Base-by-base conservation (phyloP, 1,140 invertebrate species). In the Phymorhynchus buccinoides region DNA sequence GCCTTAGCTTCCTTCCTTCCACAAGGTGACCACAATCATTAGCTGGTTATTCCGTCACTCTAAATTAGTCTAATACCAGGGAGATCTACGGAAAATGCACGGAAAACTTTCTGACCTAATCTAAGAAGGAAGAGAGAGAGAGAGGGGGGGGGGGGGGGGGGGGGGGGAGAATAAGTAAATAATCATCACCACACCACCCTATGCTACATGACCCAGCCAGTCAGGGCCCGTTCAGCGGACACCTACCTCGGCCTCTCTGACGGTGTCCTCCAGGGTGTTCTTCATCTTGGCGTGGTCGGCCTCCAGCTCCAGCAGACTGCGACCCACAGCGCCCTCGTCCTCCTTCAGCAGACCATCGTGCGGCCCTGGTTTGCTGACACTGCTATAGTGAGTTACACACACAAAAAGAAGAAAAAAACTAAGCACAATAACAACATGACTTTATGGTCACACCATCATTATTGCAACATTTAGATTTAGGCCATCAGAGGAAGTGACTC, bases 181-280 rank as follows among this genome's bases (percentile, higher is more conserved):
- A n/a, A n/a, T n/a, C n/a, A n/a, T n/a, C n/a, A n/a, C n/a, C n/a
- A n/a, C n/a, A n/a, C n/a, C 27, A 32, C 16, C 1, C 35, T 75
- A 32, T 1, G 2, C 35, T 30, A 1, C 32, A 1, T n/a, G n/a
- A 41, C 30, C 9, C 39, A n/a, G n/a, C n/a, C n/a, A n/a, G n/a
- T n/a, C n/a, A n/a, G n/a, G n/a, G n/a, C n/a, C n/a, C n/a, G n/a
- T n/a, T n/a, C n/a, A n/a, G n/a, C n/a, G n/a, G n/a, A n/a, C n/a
- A 66, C 52, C 41, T 18, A 83, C 81, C 39, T 83, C 81, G n/a
- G 81, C 81, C 16, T 83, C 81, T 42, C 41, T 62, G 39, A 83
- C 37, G 9, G 62, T 71, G n/a, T 83, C 81, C 39, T 83, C 81
- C 62, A 83, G 41, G 22, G 81, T 83, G 37, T 83, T 18, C 22